Conservation (phyloP, 2,797 vertebrate species). For the Gorsachius magnificus region DNA sequence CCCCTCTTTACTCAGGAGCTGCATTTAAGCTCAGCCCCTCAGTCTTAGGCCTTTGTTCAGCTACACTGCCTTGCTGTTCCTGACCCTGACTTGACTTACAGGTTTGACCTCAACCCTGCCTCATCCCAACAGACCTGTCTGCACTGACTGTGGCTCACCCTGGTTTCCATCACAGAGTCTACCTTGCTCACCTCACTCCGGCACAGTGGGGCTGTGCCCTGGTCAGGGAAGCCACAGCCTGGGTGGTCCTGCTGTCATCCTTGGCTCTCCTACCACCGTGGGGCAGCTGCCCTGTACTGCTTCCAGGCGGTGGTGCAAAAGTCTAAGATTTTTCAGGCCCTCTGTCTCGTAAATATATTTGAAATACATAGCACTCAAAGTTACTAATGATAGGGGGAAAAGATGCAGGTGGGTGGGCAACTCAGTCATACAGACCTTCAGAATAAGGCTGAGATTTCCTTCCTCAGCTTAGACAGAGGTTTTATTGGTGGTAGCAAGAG, state of each 20-base stretch:
- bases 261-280: not conserved
- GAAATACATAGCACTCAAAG: not conserved
- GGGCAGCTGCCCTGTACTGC: not conserved
- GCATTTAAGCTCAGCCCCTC: not conserved
- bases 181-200: not conserved
- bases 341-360: not conserved
- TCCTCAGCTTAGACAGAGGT: not conserved
- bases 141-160: not conserved
- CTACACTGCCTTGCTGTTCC: not conserved
- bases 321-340: not conserved
- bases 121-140: not conserved
- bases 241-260: not conserved
- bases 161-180: not conserved
- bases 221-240: not conserved
- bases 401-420: not conserved
- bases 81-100: not conserved
- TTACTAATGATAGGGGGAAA: not conserved
- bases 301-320: accelerated
- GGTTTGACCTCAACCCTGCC: not conserved
- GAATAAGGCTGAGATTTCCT: not conserved
- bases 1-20: not conserved
- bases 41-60: not conserved
- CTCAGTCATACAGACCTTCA: not conserved
- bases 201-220: not conserved
- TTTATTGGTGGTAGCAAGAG: not conserved